These are phyloP conservation scores for Drosophila pachea DNA, from an alignment of 1,140 invertebrate species.

Conservation along the genomic window DNA sequence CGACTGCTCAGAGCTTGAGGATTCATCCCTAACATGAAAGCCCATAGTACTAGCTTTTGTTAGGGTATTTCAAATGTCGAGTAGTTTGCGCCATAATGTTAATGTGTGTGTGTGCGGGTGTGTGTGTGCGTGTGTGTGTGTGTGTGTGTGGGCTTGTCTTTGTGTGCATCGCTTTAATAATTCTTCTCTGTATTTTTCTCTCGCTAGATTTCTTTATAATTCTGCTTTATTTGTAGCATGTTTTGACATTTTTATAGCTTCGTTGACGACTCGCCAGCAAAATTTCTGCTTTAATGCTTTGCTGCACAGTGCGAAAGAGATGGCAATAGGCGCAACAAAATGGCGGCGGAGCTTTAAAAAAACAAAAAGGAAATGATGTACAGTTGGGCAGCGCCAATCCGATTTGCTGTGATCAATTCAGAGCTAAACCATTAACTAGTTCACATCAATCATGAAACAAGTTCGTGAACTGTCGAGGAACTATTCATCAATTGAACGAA, in stretches of 20 bases:
- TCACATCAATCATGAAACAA: background rate
- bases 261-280: constrained; percentile 39
- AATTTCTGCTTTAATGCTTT: constrained; percentile 63
- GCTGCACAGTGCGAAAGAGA: constrained; percentile 47
- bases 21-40: no score
- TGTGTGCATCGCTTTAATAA: constrained; percentile 14
- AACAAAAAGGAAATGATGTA: background rate
- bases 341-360: background rate
- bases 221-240: constrained; percentile 55
- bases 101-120: no score
- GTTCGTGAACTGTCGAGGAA: no score
- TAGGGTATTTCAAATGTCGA: background rate
- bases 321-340: background rate
- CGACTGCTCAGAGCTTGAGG: no score
- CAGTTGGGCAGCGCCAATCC: background rate
- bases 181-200: constrained; percentile 27
- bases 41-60: no score
- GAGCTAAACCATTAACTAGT: background rate
- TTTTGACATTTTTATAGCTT: constrained; percentile 72
- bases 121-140: constrained; percentile 16
- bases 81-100: background rate
- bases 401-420: background rate
- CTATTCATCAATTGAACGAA: no score
- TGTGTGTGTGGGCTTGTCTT: background rate
- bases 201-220: constrained; percentile 63